These are phyloP conservation scores for Grammomys dolichurus DNA, from an alignment of 2,113 vertebrate genomes.

Conservation along the genomic window DNA sequence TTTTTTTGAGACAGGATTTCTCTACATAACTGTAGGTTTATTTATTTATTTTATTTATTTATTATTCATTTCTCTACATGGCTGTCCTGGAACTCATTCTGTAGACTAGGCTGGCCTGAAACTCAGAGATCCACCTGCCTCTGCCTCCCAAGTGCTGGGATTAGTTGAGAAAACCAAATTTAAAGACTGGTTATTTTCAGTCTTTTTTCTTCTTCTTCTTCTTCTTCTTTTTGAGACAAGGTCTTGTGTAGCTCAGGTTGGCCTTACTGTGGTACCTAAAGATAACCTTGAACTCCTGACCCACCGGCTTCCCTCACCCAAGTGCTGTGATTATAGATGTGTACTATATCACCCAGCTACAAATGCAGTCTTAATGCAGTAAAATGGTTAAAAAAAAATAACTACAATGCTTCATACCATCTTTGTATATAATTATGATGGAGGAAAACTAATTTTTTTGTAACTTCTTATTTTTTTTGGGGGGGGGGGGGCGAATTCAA, in stretches of 20 bases:
- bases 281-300: not conserved
- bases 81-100: not conserved
- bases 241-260: not conserved
- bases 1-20: not conserved
- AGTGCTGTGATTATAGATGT: not conserved
- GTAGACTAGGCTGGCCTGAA: not conserved
- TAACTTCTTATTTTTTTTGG: not conserved
- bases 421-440: not conserved
- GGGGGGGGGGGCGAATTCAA: too few species aligned
- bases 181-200: slow-evolving; percentile 8
- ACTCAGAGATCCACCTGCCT: not conserved
- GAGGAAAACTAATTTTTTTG: not conserved
- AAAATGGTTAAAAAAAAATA: not conserved
- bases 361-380: not conserved
- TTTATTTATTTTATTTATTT: too few species aligned
- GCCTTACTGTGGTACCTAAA: not conserved
- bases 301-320: too few species aligned
- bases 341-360: not conserved
- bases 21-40: too few species aligned
- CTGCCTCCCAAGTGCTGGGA: not conserved
- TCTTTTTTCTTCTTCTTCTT: not conserved
- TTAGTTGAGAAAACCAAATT: not conserved
- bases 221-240: not conserved
- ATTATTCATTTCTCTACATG: not conserved
- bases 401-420: not conserved